Evolutionary conservation across 2,888 invertebrate genomes (phyloP).

Genomic region (Phytoseiulus persimilis): DNA sequence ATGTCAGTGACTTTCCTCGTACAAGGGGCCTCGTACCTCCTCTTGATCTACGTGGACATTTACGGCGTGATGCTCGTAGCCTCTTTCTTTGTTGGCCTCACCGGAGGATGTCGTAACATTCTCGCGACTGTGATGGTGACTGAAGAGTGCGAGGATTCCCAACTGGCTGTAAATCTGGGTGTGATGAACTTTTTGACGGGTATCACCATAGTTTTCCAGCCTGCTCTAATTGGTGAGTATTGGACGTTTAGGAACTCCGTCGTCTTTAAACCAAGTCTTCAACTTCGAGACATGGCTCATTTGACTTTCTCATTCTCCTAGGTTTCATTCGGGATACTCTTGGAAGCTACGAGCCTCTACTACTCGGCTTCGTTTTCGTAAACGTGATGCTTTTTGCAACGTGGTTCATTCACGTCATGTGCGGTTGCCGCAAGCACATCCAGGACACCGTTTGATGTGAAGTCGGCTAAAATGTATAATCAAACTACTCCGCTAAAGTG

Average conservation of each 20-base stretch:
- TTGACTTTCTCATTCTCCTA: background rate
- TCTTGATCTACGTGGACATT: background rate
- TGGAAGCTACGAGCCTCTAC: background rate
- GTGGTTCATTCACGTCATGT: background rate
- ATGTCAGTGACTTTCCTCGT: constrained; percentile 20
- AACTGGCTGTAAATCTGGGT: background rate
- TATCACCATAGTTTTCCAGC: constrained; percentile 13
- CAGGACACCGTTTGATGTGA: background rate
- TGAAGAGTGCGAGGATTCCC: constrained; percentile 8
- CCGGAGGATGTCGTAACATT: constrained; percentile 15
- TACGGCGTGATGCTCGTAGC: constrained; percentile 7
- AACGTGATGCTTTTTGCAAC: background rate
- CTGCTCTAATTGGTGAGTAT: background rate
- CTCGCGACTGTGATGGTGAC: constrained; percentile 25
- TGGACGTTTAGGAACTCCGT: no score
- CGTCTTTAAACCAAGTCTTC: no score
- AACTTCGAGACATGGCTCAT: no score
- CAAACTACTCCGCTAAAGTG: background rate
- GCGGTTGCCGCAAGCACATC: background rate
- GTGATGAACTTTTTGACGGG: constrained; percentile 25
- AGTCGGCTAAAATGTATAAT: background rate
- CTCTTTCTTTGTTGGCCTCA: constrained; percentile 13
- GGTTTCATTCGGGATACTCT: constrained; percentile 25
- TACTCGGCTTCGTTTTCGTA: background rate
- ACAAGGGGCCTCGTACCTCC: constrained; percentile 7